A percentile compares a stretch with the other conserved stretches of the same genome.
These are phyloP conservation scores for Pterocles burchelli DNA, from an alignment of 2,113 vertebrate species.

Conservation along the genomic window DNA sequence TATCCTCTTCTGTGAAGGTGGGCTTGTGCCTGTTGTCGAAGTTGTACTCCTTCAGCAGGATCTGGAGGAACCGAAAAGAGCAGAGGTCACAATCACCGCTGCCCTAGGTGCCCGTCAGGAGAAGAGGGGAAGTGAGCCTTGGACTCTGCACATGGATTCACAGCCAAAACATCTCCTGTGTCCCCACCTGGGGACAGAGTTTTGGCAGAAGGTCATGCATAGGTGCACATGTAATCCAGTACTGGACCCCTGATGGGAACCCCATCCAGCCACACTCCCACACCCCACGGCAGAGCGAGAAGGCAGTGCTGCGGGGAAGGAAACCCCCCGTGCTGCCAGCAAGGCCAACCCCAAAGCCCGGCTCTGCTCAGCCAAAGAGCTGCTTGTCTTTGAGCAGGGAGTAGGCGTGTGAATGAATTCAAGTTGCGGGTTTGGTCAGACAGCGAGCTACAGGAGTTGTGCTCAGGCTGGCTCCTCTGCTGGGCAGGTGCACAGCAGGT, in stretches of 20 bases:
- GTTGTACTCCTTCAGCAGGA: conserved; percentile 96
- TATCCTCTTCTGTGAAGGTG: conserved; percentile 96
- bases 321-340: neutral
- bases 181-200: neutral
- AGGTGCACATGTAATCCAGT: neutral
- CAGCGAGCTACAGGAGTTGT: neutral
- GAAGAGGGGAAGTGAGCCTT: neutral
- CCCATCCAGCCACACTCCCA: neutral
- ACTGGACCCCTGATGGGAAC: neutral
- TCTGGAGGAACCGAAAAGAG: conserved; percentile 67
- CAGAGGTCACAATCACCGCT: neutral
- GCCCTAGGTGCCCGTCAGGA: neutral
- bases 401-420: too few relatives aligned
- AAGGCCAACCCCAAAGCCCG: neutral
- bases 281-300: neutral
- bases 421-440: neutral
- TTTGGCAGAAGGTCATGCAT: accelerated
- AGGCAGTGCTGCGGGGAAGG: neutral
- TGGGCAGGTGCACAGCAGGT: neutral
- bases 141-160: neutral
- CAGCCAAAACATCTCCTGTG: neutral
- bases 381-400: neutral
- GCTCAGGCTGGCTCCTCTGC: neutral
- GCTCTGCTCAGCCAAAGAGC: neutral
- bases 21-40: conserved; percentile 97